Evolutionary conservation across 2,888 invertebrate genomes (phyloP).

Genomic region (Sarcophaga carnaria): DNA sequence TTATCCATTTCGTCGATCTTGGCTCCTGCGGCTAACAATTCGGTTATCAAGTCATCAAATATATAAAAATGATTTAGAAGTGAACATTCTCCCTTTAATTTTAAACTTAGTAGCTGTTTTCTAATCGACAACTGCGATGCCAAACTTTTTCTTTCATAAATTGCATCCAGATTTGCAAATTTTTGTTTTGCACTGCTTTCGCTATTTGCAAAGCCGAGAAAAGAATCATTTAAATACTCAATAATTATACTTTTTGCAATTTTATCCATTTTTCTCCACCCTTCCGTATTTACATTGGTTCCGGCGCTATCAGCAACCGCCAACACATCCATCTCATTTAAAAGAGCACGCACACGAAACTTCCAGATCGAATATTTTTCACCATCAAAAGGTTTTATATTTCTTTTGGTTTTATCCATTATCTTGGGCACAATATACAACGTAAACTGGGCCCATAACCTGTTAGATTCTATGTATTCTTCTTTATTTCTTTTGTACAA

Average conservation of each 20-base stretch:
- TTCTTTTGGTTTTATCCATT: no score
- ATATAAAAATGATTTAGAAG: slow-evolving; percentile 64
- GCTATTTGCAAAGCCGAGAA: slow-evolving; percentile 58
- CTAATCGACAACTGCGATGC: slow-evolving; percentile 62
- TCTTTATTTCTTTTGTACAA: no score
- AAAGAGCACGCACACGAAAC: slow-evolving; percentile 56
- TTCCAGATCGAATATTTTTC: slow-evolving; percentile 61
- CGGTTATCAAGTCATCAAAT: slow-evolving; percentile 68
- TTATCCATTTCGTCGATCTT: slow-evolving; percentile 65
- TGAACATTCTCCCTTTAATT: slow-evolving; percentile 54
- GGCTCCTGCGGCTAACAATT: slow-evolving; percentile 61
- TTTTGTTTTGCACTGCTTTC: slow-evolving; percentile 59
- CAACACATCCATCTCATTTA: slow-evolving; percentile 50
- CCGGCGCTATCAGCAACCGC: slow-evolving; percentile 37
- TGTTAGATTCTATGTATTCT: no score
- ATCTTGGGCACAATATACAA: no score
- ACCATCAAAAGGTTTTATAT: slow-evolving; percentile 34
- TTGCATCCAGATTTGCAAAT: slow-evolving; percentile 62
- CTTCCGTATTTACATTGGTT: slow-evolving; percentile 34
- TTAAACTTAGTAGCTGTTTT: slow-evolving; percentile 58
- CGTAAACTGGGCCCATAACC: no score
- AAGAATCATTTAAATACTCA: slow-evolving; percentile 64
- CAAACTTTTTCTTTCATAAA: slow-evolving; percentile 64
- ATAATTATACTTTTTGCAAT: slow-evolving; percentile 60
- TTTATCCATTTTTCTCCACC: slow-evolving; percentile 52